Percentiles rank a stretch among this genome's conserved stretches.
Evolutionary conservation across 2,113 vertebrate species (phyloP).

Genomic region (Gambusia affinis): DNA sequence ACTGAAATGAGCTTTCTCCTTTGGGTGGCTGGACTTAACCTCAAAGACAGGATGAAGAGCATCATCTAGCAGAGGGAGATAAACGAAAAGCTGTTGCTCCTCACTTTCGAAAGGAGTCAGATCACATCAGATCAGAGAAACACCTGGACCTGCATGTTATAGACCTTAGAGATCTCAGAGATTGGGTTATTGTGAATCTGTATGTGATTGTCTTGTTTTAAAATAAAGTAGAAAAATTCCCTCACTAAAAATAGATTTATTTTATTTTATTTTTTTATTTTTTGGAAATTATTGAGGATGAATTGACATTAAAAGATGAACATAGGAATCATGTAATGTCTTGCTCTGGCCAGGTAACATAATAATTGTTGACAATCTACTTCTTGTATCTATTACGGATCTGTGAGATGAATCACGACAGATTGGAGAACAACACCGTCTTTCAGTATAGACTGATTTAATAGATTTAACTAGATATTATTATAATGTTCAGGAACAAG

Average conservation of each 20-base stretch:
- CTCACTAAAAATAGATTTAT: neutral
- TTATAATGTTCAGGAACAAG: no score
- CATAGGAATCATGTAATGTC: neutral
- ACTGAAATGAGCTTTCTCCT: no score
- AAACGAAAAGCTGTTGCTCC: no score
- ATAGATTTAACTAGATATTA: no score
- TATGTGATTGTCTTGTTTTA: neutral
- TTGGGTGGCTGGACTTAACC: no score
- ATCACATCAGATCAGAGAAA: no score
- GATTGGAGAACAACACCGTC: constrained; percentile 16
- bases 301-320: neutral
- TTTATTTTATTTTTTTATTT: neutral
- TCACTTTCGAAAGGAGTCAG: no score
- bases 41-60: no score
- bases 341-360: neutral
- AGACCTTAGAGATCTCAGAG: neutral
- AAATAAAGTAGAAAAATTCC: neutral
- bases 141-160: no score
- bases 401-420: neutral
- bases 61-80: no score
- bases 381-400: neutral
- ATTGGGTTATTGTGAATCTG: neutral
- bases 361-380: neutral
- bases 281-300: neutral
- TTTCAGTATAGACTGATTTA: no score